phyloP scores from a whole-genome alignment of 2,113 vertebrate species.

The Mesocricetus auratus region DNA sequence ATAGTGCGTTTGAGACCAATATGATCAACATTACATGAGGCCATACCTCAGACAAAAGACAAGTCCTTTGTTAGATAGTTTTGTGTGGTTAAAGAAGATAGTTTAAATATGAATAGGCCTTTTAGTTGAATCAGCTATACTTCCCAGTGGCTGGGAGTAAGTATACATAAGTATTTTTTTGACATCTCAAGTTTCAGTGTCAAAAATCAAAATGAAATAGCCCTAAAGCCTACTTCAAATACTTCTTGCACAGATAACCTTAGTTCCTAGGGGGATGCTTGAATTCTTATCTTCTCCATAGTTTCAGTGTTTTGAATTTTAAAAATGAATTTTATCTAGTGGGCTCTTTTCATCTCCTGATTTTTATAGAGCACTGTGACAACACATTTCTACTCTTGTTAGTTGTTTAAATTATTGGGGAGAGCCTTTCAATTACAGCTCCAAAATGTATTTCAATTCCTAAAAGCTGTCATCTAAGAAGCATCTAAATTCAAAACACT shows the following conservation, averaged over 20 bases:
- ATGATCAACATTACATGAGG: neutral
- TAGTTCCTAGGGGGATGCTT: conserved; percentile 45
- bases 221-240: conserved; percentile 29
- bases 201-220: conserved; percentile 37
- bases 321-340: neutral
- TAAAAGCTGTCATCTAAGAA: conserved; percentile 9
- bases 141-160: neutral
- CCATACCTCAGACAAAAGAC: neutral
- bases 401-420: neutral
- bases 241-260: conserved; percentile 22
- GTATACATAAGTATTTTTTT: neutral
- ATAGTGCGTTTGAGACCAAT: neutral
- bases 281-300: neutral
- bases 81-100: conserved; percentile 39
- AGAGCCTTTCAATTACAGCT: neutral
- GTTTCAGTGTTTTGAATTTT: conserved; percentile 30
- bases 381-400: conserved; percentile 6
- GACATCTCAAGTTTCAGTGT: conserved; percentile 10
- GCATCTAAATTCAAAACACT: neutral
- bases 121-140: neutral
- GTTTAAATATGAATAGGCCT: conserved; percentile 48
- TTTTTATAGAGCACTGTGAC: neutral
- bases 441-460: conserved; percentile 1
- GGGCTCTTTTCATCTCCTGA: conserved; percentile 36
- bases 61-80: conserved; percentile 46